Conservation (phyloP, 2,888 invertebrate genomes). For the Phragmatobia fuliginosa region DNA sequence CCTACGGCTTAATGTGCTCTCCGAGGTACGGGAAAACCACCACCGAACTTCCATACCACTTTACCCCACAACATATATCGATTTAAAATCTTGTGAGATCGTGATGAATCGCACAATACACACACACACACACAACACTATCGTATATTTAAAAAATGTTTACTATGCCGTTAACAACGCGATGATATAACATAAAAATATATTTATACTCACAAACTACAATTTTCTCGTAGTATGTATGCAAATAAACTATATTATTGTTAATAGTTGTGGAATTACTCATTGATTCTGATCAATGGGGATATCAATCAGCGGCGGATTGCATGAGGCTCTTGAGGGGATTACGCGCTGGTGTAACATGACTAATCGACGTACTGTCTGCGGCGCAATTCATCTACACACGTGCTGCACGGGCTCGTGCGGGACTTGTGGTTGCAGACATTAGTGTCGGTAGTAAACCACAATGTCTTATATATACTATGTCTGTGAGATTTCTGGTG, state of each 20-base stretch:
- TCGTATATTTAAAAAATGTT: neutral
- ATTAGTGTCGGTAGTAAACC: slow-evolving; percentile 1
- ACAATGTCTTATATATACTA: neutral
- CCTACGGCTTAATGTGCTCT: too few species aligned
- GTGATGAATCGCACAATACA: neutral
- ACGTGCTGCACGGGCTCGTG: neutral
- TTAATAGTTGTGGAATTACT: neutral
- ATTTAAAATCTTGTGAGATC: too few species aligned
- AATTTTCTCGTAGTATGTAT: neutral
- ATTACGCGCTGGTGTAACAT: neutral
- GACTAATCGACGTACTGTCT: slow-evolving; percentile 2
- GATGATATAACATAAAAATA: neutral
- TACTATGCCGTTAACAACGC: neutral
- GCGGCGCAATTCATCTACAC: neutral
- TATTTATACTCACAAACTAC: neutral
- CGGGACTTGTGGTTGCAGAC: neutral
- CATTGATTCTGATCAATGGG: neutral
- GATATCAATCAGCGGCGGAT: neutral
- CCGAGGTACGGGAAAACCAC: too few species aligned
- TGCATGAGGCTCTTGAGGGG: neutral
- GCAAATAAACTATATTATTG: neutral
- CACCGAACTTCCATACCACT: too few species aligned
- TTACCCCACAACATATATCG: too few species aligned
- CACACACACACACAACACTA: too few species aligned
- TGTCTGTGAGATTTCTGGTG: neutral